Evolutionary conservation across 2,888 invertebrate species (phyloP), one percentile per base, ranked within the genome.

Genomic region (Drosophila flavopinicola): DNA sequence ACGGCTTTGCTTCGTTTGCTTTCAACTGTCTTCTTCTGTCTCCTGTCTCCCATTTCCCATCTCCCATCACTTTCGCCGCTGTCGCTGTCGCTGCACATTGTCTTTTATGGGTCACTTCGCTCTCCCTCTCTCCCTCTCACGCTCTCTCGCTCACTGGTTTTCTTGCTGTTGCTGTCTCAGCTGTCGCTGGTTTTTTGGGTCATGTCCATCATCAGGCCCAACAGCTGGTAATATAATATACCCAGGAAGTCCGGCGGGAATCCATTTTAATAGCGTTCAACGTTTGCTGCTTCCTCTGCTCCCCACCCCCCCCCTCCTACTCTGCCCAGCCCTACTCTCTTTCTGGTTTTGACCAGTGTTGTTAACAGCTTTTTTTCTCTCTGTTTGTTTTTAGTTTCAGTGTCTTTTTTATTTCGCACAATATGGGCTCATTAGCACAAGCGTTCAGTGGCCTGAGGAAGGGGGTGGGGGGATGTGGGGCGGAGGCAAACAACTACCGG

Each of bases 181-280:
- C 20, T 61, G 60, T 63, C 42, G 54, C 41, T 57, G 44, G 56
- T 65, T 77, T 84, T 79, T 72, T 77, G 80, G 80, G 80, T 82
- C 80, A 82, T 82, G 80, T 82, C 85, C 87, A 84, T 86, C 82
- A 80, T 20, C 29, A 17, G 27, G 70, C 58, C 66, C 59, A 79
- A 74, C 76, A 71, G 66, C 82, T 78, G 74, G 83, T 85, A 84
- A 84, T 72, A 66, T 68, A 83, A 84, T 85, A 85, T 66, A 69
- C 57, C 65, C 85, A 87, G 83, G 83, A 84, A 83, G 87, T 84
- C 83, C 83, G 83, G 85, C 77, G 87, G 85, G 83, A 84, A 85
- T 87, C 84, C 85, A 84, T 85, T 87, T 84, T 87, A 83, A 82
- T 85, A 85, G 87, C 74, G 70, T 42, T 60, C 65, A 59, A 27